Conservation (phyloP, 2,888 invertebrate species). For the Lepetodrilus schrolli region DNA sequence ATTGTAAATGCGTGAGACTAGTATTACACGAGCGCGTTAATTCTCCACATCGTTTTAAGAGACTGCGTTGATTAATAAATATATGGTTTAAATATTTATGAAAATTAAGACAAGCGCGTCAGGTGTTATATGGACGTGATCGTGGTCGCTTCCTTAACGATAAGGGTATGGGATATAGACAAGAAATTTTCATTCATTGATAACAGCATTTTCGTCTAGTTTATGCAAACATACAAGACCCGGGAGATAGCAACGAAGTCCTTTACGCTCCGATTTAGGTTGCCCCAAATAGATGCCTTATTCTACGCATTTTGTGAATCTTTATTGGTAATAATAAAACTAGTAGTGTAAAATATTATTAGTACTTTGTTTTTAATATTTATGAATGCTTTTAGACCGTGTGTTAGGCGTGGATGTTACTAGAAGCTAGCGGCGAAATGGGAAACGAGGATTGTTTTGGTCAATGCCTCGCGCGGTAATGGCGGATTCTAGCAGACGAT, state of each 20-base stretch:
- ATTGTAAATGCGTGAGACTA: too few species aligned
- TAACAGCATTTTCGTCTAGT: slow-evolving; percentile 28
- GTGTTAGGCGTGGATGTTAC: background rate
- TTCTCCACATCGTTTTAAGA: too few species aligned
- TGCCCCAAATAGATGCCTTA: too few species aligned
- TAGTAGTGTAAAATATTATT: background rate
- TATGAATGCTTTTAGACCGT: background rate
- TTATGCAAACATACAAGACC: slow-evolving; percentile 28
- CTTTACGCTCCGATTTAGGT: too few species aligned
- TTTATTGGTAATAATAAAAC: too few species aligned
- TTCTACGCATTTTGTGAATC: too few species aligned
- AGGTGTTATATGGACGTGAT: too few species aligned
- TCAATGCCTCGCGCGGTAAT: slow-evolving; percentile 16
- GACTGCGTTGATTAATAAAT: too few species aligned
- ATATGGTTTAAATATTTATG: too few species aligned
- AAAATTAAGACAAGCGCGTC: too few species aligned
- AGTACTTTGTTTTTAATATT: background rate
- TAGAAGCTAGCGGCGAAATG: slow-evolving; percentile 1
- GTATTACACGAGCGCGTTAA: too few species aligned
- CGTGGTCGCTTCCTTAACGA: background rate
- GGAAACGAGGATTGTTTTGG: slow-evolving; percentile 13
- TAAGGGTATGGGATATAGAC: background rate
- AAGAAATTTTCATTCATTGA: slow-evolving; percentile 27
- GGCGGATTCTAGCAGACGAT: slow-evolving; percentile 31
- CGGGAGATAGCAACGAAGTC: slow-evolving; percentile 4